Base-by-base conservation (phyloP, 30 jellyfish, hydroid and myxozoan species). In the Turritopsis dohrnii region DNA sequence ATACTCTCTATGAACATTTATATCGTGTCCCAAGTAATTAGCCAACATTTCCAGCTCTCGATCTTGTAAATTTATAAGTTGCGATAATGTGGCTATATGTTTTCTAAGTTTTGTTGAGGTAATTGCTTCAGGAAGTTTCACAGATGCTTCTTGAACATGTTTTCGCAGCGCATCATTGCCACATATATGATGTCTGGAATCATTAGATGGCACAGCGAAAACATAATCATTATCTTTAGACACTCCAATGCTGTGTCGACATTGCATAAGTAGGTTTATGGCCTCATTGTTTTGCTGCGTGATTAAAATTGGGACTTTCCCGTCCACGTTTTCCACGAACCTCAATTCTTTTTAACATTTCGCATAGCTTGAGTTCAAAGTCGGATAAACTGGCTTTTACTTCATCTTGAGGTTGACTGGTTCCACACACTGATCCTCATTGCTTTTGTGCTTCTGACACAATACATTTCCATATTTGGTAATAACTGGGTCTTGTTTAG, bases 41-140 rank as follows among this genome's bases (percentile, higher is more conserved):
- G 94, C 94, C 76, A 86, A 80, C 89, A 85, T 77, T 29, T 79
- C 89, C 52, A 86, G 79, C 71, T 86, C 94, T 21, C 84, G 54
- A 27, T 73, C 83, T 74, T 74, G 65, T 80, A 86, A 74, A 75
- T 86, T 86, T 20, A 79, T 65, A 31, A 86, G 71, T 86, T 86
- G 89, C 52, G 86, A 79, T 19, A 86, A 85, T 27, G 89, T 86
- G 54, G 94, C 89, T 27, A 86, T 83, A 71, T 74, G 84, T 83
- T 79, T 86, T 77, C 89, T 65, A 21, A 86, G 73, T 31, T 86
- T 72, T 13, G 89, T 80, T 71, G 81, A 77, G 54, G 85, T 86
- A 28, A 79, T 54, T 19, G 89, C 94, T 20, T 74, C 79, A 19
- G 94, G 89, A 81, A 60, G 41, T 71, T 86, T 73, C 69, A 81